These are phyloP conservation scores for Nomada lathburiana DNA, from an alignment of 2,888 invertebrate genomes.

Conservation along the genomic window DNA sequence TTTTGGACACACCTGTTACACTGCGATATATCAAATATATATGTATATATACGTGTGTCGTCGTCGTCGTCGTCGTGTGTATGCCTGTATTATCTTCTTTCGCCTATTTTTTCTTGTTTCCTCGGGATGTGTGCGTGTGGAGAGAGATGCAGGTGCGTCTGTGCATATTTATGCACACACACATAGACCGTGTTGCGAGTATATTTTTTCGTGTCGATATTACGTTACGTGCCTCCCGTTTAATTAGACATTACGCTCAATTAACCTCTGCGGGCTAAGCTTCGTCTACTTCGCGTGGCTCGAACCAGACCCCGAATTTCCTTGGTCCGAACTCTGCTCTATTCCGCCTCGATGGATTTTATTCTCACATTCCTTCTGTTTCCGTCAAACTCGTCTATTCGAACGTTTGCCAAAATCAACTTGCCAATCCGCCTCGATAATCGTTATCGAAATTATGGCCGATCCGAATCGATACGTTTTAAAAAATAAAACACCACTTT, in stretches of 20 bases:
- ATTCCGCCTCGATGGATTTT: background rate
- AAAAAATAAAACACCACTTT: no score
- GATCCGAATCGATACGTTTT: no score
- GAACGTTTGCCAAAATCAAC: background rate
- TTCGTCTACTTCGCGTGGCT: constrained; percentile 74
- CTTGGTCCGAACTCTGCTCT: constrained; percentile 67
- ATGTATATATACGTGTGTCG: constrained; percentile 71
- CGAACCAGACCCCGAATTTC: constrained; percentile 74
- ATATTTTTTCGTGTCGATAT: constrained; percentile 1
- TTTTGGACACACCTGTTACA: constrained; percentile 80
- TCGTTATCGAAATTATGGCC: no score
- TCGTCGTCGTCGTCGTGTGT: constrained; percentile 15
- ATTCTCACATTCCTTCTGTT: background rate
- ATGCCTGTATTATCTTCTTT: constrained; percentile 6
- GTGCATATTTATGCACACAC: no score
- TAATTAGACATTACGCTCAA: constrained; percentile 38
- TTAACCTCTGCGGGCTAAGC: constrained; percentile 74
- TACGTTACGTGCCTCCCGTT: constrained; percentile 39
- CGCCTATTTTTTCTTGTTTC: background rate
- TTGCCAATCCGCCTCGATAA: no score
- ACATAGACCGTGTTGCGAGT: background rate
- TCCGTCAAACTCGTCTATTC: background rate
- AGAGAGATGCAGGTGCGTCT: no score
- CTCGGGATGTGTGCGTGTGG: background rate
- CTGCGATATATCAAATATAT: constrained; percentile 81